Evolutionary conservation across 2,888 invertebrate species (phyloP), one percentile per base, ranked within the genome.

Genomic region (Lacanobia oleracea): DNA sequence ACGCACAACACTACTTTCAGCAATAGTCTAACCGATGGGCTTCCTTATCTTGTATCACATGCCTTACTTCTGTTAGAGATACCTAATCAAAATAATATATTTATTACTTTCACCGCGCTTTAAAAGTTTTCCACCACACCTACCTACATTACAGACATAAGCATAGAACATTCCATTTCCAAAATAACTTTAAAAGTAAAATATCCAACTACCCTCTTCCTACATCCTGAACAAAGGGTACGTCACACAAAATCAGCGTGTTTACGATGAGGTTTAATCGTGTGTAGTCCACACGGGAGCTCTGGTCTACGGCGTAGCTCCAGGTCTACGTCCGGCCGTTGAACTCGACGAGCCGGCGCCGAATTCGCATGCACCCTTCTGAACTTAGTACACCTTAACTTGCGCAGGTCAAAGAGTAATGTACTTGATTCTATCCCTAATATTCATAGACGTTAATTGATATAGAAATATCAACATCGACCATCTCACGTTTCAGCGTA

Each of bases 261-360:
- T 80, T 73, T 72, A 81, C 83, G 78, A 80, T 72, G 70, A 79
- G 85, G 73, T 80, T 85, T 79, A 76, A 67, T 82, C 76, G 78
- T 80, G 83, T 80, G 77, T 64, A 86, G 81, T 84, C 86, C 84
- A 84, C 84, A 83, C 83, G 75, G 82, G 83, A 87, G 86, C 86
- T 87, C 88, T 86, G 86, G 83, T 90, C 94, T 94, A 94, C 94
- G 94, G 73, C 94, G 95, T 95, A 95, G 94, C 92, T 94, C 93
- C 94, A 91, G 93, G 93, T 93, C 94, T 95, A 93, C 93, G 94
- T 85, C 92, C 94, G 94, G 94, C 82, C 94, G 86, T 91, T 92
- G 93, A 94, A 92, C 95, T 88, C 88, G 81, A 83, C 88, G 86
- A 84, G 88, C 86, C 89, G 91, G 88, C 91, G 90, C 94, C 94